Conservation (phyloP, 2,113 vertebrate species). For the Clinocottus analis region DNA sequence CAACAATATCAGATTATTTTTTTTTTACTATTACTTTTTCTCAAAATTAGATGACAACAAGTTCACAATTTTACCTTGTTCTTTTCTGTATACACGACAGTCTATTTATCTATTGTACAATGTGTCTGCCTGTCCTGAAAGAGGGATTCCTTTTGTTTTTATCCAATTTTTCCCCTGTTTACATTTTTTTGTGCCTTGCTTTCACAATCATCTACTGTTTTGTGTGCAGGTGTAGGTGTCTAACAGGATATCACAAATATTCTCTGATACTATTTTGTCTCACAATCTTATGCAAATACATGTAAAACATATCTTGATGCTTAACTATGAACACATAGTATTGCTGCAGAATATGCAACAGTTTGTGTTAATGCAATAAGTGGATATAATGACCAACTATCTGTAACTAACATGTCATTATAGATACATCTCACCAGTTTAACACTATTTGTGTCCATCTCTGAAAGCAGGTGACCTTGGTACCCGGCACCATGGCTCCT, state of each 20-base stretch:
- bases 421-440: slow-evolving; percentile 11
- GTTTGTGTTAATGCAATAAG: neutral
- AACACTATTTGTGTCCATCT: slow-evolving; percentile 29
- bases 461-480: slow-evolving; percentile 58
- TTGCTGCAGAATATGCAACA: neutral
- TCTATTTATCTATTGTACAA: too few species aligned
- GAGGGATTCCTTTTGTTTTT: neutral
- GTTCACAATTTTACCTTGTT: neutral
- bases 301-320: neutral
- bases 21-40: neutral
- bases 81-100: neutral
- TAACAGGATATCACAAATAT: too few species aligned
- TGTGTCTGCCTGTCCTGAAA: neutral
- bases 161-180: neutral
- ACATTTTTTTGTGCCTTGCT: neutral
- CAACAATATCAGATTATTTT: neutral
- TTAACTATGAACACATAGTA: neutral
- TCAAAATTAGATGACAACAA: slow-evolving; percentile 7
- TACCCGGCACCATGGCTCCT: slow-evolving; percentile 87
- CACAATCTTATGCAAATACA: neutral
- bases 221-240: slow-evolving; percentile 10
- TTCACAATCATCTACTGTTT: neutral
- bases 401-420: slow-evolving; percentile 9
- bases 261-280: slow-evolving; percentile 4
- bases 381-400: neutral